Conservation (phyloP, 1,140 invertebrate species). For the Pogonognathellus flavescens region DNA sequence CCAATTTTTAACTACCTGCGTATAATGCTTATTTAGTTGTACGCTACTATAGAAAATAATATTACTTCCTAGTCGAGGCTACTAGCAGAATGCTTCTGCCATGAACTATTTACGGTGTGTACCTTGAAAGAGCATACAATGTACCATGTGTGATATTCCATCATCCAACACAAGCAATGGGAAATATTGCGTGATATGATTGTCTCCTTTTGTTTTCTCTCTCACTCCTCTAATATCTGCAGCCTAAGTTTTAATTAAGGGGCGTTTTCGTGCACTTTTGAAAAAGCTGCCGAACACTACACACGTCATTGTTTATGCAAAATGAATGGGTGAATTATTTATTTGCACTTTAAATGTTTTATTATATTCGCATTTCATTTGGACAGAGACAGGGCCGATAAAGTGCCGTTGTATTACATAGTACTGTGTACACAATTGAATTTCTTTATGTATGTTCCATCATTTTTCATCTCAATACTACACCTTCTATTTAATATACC, state of each 20-base stretch:
- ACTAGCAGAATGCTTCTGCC: too few species aligned
- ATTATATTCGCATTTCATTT: conserved; percentile 16
- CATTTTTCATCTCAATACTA: not conserved
- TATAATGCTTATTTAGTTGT: too few species aligned
- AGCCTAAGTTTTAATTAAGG: conserved; percentile 63
- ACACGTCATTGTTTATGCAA: not conserved
- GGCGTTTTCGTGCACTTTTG: conserved; percentile 63
- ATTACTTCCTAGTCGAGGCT: too few species aligned
- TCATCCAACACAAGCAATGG: too few species aligned
- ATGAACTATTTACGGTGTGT: too few species aligned
- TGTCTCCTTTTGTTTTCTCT: conserved; percentile 51
- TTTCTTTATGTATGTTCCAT: not conserved
- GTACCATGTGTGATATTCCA: too few species aligned
- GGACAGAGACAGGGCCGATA: not conserved
- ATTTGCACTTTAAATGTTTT: conserved; percentile 24
- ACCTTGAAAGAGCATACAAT: too few species aligned
- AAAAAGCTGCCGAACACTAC: conserved; percentile 21
- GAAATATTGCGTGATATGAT: conserved; percentile 54
- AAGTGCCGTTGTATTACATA: too few species aligned
- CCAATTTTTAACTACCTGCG: too few species aligned
- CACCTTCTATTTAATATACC: too few species aligned
- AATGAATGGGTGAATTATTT: conserved; percentile 44
- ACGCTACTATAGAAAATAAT: too few species aligned
- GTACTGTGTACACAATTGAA: not conserved
- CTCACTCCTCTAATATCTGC: conserved; percentile 45